These are phyloP conservation scores for Smithornis capensis DNA, from an alignment of 2,113 vertebrate genomes.

Conservation along the genomic window DNA sequence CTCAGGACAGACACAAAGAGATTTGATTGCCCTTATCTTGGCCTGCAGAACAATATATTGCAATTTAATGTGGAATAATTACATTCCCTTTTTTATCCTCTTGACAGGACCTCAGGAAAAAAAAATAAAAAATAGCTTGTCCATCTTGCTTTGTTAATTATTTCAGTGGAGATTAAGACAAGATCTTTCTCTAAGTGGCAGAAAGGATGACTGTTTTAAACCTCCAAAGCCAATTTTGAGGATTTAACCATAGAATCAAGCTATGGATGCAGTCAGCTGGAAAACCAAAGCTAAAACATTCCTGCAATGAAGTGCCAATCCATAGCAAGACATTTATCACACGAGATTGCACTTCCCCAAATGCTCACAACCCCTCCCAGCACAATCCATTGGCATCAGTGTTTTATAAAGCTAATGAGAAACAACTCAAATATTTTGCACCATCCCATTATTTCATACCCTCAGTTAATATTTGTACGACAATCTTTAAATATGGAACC, in stretches of 20 bases:
- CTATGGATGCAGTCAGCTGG: not conserved
- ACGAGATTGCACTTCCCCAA: not conserved
- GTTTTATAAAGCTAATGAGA: not conserved
- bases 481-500: not conserved
- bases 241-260: not conserved
- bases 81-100: not conserved
- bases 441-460: not conserved
- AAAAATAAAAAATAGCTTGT: not conserved
- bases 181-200: not conserved
- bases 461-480: not conserved
- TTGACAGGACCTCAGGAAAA: not conserved
- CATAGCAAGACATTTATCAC: not conserved
- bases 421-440: not conserved
- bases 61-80: conserved; percentile 22
- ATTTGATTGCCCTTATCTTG: conserved; percentile 15
- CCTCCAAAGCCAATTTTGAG: not conserved
- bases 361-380: not conserved
- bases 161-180: not conserved
- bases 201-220: not conserved
- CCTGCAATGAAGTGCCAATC: not conserved
- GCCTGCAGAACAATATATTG: not conserved
- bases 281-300: not conserved
- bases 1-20: not conserved
- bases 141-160: not conserved
- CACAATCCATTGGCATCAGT: not conserved